A percentile compares a stretch with the other conserved stretches of the same genome.
These are phyloP conservation scores for Stichopus chloronotus DNA, from an alignment of 35 echinoderm and acorn worm species.

Conservation along the genomic window DNA sequence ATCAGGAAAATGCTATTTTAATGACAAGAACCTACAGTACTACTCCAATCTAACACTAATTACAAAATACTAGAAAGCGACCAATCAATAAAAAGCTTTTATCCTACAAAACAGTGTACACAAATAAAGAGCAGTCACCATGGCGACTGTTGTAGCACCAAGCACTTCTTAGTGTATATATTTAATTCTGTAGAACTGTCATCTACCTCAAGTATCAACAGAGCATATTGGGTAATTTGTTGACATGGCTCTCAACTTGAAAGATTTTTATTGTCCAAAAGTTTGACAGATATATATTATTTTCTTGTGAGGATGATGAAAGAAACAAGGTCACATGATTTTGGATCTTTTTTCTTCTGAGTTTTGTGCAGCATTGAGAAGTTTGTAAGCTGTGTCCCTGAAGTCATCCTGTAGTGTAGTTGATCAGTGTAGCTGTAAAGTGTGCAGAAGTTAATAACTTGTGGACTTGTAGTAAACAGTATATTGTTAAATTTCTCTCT, in stretches of 20 bases:
- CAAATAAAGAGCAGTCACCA: neutral
- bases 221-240: neutral
- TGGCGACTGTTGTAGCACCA: neutral
- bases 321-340: too few relatives aligned
- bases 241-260: neutral
- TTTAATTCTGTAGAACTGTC: neutral
- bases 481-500: too few relatives aligned
- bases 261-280: neutral
- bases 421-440: too few relatives aligned
- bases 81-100: conserved; percentile 6
- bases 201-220: neutral
- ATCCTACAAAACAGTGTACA: neutral
- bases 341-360: too few relatives aligned
- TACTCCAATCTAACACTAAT: neutral
- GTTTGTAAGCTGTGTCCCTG: too few relatives aligned
- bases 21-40: neutral
- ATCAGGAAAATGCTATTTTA: neutral
- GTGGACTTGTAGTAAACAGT: too few relatives aligned
- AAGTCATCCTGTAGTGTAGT: too few relatives aligned
- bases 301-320: too few relatives aligned
- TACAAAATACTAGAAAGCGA: neutral
- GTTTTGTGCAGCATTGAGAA: too few relatives aligned
- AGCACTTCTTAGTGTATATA: neutral
- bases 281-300: too few relatives aligned
- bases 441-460: too few relatives aligned